These are phyloP conservation scores for Sprattus sprattus DNA, from an alignment of 2,113 vertebrate species.

Conservation along the genomic window DNA sequence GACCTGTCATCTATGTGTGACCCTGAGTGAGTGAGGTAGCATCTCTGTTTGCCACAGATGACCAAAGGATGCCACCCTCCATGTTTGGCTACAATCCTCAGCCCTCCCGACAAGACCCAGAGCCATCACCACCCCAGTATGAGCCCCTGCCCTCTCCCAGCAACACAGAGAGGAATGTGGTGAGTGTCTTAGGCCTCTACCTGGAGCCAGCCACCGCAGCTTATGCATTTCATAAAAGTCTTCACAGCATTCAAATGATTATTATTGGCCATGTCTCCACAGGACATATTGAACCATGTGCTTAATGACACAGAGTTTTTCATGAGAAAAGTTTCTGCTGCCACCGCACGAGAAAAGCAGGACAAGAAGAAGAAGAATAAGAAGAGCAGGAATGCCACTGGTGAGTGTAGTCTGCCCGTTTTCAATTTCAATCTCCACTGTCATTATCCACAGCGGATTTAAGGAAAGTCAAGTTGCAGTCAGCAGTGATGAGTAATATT, in stretches of 20 bases:
- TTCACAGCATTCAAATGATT: neutral
- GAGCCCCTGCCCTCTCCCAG: neutral
- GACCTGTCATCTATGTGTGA: neutral
- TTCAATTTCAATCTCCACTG: neutral
- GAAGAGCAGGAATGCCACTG: slow-evolving; percentile 42
- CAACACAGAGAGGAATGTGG: slow-evolving; percentile 50
- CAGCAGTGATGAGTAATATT: neutral
- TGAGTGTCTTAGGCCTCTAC: slow-evolving; percentile 45
- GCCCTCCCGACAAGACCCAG: neutral
- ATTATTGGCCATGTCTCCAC: neutral
- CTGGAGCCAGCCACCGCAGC: neutral
- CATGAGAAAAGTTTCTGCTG: slow-evolving; percentile 42
- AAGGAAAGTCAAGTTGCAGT: neutral
- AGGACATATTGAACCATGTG: slow-evolving; percentile 84
- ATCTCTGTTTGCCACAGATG: neutral
- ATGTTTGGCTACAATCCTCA: neutral
- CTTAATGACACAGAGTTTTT: slow-evolving; percentile 82
- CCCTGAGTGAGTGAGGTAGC: neutral
- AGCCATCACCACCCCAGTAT: neutral
- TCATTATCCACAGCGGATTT: neutral
- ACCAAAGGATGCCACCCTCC: neutral
- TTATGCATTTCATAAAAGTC: neutral
- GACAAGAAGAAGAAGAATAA: slow-evolving; percentile 66
- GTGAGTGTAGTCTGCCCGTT: slow-evolving; percentile 31
- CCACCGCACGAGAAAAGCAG: neutral